Percentiles rank a stretch among this genome's conserved stretches.
phyloP scores from a whole-genome alignment of 2,797 vertebrate species.

The Potorous gilbertii region DNA sequence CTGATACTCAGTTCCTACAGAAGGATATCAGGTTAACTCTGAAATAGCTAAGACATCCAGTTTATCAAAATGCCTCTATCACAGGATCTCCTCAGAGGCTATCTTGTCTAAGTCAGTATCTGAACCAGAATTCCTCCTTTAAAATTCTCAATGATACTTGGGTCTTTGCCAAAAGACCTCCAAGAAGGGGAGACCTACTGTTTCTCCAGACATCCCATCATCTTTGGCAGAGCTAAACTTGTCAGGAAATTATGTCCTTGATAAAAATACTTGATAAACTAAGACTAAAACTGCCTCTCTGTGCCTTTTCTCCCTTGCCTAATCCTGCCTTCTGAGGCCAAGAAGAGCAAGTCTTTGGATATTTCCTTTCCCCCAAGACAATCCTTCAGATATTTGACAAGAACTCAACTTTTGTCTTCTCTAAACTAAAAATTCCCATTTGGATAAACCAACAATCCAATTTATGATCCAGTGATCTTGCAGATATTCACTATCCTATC shows the following conservation, averaged over 20 bases:
- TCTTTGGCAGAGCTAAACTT: neutral
- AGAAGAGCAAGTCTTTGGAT: neutral
- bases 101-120: neutral
- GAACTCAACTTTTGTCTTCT: neutral
- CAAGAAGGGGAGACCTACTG: neutral
- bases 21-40: neutral
- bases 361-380: neutral
- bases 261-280: neutral
- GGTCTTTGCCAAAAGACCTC: neutral
- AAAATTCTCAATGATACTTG: neutral
- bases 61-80: neutral
- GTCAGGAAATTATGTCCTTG: neutral
- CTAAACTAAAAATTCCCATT: neutral
- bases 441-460: neutral
- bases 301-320: neutral
- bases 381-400: neutral
- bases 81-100: neutral
- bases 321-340: neutral
- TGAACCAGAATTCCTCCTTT: neutral
- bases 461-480: neutral
- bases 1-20: neutral
- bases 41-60: neutral
- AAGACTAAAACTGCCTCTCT: neutral
- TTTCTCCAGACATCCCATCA: neutral
- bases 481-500: neutral